These are phyloP conservation scores for Haliclona indistincta DNA, from an alignment of 37 sponge, comb jelly and placozoan genomes.

Conservation along the genomic window DNA sequence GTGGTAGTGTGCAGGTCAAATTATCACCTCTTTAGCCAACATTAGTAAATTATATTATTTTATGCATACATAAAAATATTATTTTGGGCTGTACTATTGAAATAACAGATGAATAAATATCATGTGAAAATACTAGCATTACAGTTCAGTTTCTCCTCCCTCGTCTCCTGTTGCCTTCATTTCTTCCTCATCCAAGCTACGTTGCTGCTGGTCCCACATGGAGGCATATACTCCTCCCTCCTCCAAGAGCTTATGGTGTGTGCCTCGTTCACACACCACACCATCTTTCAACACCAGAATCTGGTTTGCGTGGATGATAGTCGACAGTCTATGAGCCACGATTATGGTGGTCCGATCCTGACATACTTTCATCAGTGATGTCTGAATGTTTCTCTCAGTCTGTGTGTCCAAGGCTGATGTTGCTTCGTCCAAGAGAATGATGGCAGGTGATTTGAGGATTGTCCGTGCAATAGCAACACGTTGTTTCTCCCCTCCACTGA, in stretches of 20 bases:
- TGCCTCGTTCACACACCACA: constrained; percentile 65
- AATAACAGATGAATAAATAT: background rate
- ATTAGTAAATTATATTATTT: no score
- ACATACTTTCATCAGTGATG: constrained; percentile 84
- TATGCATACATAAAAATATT: no score
- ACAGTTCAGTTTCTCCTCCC: background rate
- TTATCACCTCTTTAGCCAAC: no score
- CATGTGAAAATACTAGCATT: background rate
- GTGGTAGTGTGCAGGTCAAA: no score
- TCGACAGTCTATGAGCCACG: constrained; percentile 96
- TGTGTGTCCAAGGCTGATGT: constrained; percentile 98
- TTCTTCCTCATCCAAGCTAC: constrained; percentile 44
- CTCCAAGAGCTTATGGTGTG: constrained; percentile 78
- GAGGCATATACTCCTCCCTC: constrained; percentile 72
- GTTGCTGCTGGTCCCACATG: constrained; percentile 95
- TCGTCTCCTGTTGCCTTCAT: background rate
- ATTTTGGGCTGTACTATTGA: background rate
- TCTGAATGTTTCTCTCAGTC: constrained; percentile 95
- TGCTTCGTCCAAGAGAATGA: constrained; percentile 96
- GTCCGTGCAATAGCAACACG: constrained; percentile 98
- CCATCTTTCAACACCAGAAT: constrained; percentile 95
- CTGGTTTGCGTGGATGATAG: constrained; percentile 93
- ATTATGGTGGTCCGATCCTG: constrained; percentile 86
- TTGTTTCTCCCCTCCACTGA: constrained; percentile 99
- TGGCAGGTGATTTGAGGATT: constrained; percentile 90